Percentiles rank a stretch among this genome's conserved stretches.
These are phyloP conservation scores for Lophura swinhoii DNA, from an alignment of 2,797 vertebrate species.

Conservation along the genomic window DNA sequence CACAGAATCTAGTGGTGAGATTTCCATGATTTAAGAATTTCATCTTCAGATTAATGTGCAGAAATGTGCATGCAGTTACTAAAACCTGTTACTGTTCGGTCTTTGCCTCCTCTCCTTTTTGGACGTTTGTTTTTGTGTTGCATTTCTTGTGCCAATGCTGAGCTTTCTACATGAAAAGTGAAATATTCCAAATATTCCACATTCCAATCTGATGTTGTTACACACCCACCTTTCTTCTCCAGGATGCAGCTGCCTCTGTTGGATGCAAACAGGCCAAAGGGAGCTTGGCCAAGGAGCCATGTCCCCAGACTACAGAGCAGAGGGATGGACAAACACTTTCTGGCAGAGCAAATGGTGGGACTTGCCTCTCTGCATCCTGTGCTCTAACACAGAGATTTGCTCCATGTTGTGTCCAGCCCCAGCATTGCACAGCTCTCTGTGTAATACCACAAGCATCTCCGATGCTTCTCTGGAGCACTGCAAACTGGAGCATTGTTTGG, in stretches of 20 bases:
- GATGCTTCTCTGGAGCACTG: not conserved
- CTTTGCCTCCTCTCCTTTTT: not conserved
- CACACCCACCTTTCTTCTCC: not conserved
- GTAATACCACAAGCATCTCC: not conserved
- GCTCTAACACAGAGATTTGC: not conserved
- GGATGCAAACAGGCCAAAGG: not conserved
- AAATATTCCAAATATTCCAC: constrained; percentile 30
- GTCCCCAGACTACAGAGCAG: rapidly evolving
- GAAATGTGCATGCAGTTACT: not conserved
- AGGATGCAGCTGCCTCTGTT: not conserved
- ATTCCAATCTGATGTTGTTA: constrained; percentile 26
- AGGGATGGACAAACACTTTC: not conserved
- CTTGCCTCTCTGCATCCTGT: not conserved
- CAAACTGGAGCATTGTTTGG: rapidly evolving
- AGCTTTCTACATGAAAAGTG: not conserved
- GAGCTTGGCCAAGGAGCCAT: not conserved
- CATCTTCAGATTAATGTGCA: not conserved
- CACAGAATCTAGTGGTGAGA: not conserved
- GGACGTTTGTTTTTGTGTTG: not conserved
- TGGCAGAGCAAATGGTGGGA: not conserved
- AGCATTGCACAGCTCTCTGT: not conserved
- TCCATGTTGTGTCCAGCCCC: rapidly evolving
- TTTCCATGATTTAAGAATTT: constrained; percentile 1
- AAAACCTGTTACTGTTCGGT: not conserved
- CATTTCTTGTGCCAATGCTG: not conserved